These are phyloP conservation scores for Microtus ochrogaster DNA, from an alignment of 2,113 vertebrate genomes.

Conservation along the genomic window DNA sequence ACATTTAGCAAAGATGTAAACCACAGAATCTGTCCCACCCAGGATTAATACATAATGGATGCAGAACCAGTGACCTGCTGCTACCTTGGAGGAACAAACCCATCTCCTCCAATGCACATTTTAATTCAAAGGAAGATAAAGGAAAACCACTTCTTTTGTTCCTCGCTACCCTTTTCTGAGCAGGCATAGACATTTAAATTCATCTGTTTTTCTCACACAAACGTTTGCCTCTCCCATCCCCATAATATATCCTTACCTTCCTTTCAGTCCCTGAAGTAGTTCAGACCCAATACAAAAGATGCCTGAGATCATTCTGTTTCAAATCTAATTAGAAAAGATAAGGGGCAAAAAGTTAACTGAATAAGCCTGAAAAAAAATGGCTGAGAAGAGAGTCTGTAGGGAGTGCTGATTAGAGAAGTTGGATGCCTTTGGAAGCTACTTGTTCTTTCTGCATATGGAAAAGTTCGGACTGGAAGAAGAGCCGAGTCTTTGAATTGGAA, in stretches of 20 bases:
- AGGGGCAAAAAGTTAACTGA: not conserved
- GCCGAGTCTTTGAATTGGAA: not conserved
- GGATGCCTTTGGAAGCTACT: not conserved
- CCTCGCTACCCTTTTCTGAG: slow-evolving; percentile 37
- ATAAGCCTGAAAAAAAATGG: not conserved
- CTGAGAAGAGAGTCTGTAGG: not conserved
- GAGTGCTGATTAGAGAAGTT: not conserved
- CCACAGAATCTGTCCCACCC: not conserved
- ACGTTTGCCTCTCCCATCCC: not conserved
- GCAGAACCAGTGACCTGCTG: not conserved
- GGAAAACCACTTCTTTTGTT: slow-evolving; percentile 64
- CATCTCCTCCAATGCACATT: slow-evolving; percentile 50
- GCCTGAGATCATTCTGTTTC: not conserved
- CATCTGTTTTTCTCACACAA: slow-evolving; percentile 45
- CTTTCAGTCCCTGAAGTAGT: not conserved
- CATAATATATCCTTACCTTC: not conserved
- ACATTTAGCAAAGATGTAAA: slow-evolving; percentile 28
- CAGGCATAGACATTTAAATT: slow-evolving; percentile 51
- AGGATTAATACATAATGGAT: slow-evolving; percentile 61
- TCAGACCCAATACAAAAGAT: slow-evolving; percentile 35
- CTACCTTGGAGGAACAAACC: slow-evolving; percentile 12
- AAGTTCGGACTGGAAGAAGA: not conserved
- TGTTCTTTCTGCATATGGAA: not conserved
- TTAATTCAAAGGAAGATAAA: slow-evolving; percentile 75
- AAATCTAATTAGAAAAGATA: slow-evolving; percentile 64